These are phyloP conservation scores for Athetis lepigone DNA, from an alignment of 2,888 invertebrate species.

Conservation along the genomic window DNA sequence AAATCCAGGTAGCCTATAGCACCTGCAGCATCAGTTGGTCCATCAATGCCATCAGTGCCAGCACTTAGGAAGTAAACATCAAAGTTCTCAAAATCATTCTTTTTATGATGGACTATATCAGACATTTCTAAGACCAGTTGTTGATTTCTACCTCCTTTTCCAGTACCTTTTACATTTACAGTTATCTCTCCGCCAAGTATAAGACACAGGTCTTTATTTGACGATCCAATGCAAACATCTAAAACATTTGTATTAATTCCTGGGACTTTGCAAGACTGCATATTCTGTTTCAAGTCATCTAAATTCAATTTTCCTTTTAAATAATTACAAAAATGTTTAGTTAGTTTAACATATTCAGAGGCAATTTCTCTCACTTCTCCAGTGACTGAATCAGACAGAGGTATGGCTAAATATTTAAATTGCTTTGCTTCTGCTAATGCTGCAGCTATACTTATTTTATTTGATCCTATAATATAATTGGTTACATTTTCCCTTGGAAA, in stretches of 20 bases:
- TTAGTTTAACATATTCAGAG: conserved; percentile 88
- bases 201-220: conserved; percentile 90
- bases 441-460: conserved; percentile 88
- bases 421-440: conserved; percentile 89
- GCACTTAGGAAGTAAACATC: conserved; percentile 94
- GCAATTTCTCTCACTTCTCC: conserved; percentile 93
- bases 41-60: conserved; percentile 99
- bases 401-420: conserved; percentile 91
- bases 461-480: conserved; percentile 81
- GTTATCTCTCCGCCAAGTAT: conserved; percentile 98
- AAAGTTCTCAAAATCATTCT: conserved; percentile 76
- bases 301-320: conserved; percentile 60
- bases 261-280: conserved; percentile 74
- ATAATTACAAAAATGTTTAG: conserved; percentile 72
- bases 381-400: conserved; percentile 92
- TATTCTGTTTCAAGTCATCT: conserved; percentile 64
- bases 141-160: conserved; percentile 98
- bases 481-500: conserved; percentile 74
- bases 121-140: conserved; percentile 96
- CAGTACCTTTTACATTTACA: conserved; percentile 94
- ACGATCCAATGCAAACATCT: conserved; percentile 39
- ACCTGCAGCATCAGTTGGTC: conserved; percentile 98
- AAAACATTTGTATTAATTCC: conserved; percentile 65
- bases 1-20: conserved; percentile 93
- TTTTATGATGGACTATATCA: conserved; percentile 82